Evolutionary conservation across 1,140 invertebrate species (phyloP), one percentile per base, ranked within the genome.

Genomic region (Berghia stephanieae): DNA sequence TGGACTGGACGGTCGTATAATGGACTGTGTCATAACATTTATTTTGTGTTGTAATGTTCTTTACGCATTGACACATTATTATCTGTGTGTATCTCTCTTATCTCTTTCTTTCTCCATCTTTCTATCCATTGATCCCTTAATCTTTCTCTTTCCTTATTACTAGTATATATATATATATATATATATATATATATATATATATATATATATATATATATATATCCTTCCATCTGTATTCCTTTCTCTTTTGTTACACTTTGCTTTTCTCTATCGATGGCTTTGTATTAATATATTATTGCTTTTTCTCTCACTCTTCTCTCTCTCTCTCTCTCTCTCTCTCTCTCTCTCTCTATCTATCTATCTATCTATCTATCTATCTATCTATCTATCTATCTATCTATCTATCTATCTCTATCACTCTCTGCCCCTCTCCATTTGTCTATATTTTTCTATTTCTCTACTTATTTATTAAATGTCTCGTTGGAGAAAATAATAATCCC

Each of bases 251-350:
- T 34, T 68, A 21, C 6, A 8, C 5, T 34, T 68, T 36, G 34
- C 4, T 6, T 18, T 13, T 3, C 31, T 3, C n/a, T 3, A 36
- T 21, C 31, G 66, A 31, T 36, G 3, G 66, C 66, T 3, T n/a
- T 27, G 21, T 21, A n/a, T 6, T 27, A 8, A 60, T 8, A 21
- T 31, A 31, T 21, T 21, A 4, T 60, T 4, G 4, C n/a, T 6
- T 4, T 60, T n/a, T 5, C 4, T 60, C 4, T 60, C 8, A 6
- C 4, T 60, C n/a, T 5, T 8, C 34, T 21, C 55, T 4, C 4
- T 60, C 4, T 60, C 55, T 60, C 4, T 60, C 55, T 60, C n/a
- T 60, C 8, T 60, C n/a, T 60, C 55, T 60, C n/a, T 60, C n/a
- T n/a, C n/a, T n/a, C n/a, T n/a, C n/a, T n/a, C n/a, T n/a, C n/a